Base-by-base conservation (phyloP, 2,113 vertebrate genomes). In the Boulengerochromis microlepis region DNA sequence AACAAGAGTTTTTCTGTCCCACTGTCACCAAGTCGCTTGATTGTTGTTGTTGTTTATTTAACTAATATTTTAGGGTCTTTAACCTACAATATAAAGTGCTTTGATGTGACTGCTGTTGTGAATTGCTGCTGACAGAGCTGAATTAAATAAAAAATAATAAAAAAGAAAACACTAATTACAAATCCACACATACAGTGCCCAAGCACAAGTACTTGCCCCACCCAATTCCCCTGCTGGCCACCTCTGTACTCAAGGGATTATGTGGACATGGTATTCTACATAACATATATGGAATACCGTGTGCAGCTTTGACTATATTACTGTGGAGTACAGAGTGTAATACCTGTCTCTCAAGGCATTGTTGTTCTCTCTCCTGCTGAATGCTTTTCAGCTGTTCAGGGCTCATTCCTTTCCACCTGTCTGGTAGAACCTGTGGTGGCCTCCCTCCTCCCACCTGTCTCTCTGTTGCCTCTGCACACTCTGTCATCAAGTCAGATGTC, bases 391-490 rank as follows among this genome's bases (percentile, higher is more conserved):
- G 93, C 85, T 97, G 94, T n/a, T 94, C 90, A 0, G 94, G 69
- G 42, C 86, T 96, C 96, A 97, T 97, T 66, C 97, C 97, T 81
- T 93, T 97, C 97, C 97, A 97, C 76, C 91, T 94, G 95, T 97
- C 96, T 2, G 91, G 71, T 80, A 95, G 81, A 80, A 96, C 86
- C 50, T 50, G 88, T 29, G 81, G 82, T 0, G 80, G 88, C 40
- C 74, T 87, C 42, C 85, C 78, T 88, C 26, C 88, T 82, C 71
- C 71, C 47, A 31, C 18, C 24, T 66, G 26, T 80, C 76, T 90
- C 54, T 89, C 71, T 8, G 92, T 92, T 81, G 92, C 93, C 50
- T 96, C 94, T 15, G 94, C 86, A 26, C 90, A 29, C 86, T 97
- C 97, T 6, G 95, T 97, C 94, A 97, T 92, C 83, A 97, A 92